Evolutionary conservation across 2,888 invertebrate genomes (phyloP).

Genomic region (Nomada lathburiana): DNA sequence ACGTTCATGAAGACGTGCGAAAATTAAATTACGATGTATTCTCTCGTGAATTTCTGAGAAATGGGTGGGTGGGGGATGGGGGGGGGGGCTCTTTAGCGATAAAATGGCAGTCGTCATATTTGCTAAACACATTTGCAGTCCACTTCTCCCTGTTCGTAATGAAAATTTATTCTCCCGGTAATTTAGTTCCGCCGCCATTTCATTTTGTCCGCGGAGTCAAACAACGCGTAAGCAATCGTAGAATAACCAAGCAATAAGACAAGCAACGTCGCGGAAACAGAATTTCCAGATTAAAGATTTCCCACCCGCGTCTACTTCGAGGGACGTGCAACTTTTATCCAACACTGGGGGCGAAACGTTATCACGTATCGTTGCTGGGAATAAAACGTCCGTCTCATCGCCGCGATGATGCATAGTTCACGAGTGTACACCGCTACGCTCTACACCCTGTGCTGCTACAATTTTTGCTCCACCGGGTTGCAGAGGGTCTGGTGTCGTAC

Average conservation of each 20-base stretch:
- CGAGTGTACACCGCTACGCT: not conserved
- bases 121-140: no score
- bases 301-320: slow-evolving; percentile 37
- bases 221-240: not conserved
- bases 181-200: not conserved
- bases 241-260: not conserved
- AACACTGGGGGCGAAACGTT: slow-evolving; percentile 57
- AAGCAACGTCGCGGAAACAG: not conserved
- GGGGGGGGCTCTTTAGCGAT: not conserved
- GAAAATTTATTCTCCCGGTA: no score
- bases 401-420: slow-evolving; percentile 66
- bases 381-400: slow-evolving; percentile 49
- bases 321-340: slow-evolving; percentile 34
- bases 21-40: slow-evolving; percentile 28
- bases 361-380: slow-evolving; percentile 58
- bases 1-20: slow-evolving; percentile 29
- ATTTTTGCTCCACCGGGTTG: slow-evolving; percentile 68
- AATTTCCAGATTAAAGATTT: slow-evolving; percentile 44
- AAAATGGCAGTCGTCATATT: no score
- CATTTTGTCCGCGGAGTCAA: no score
- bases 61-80: not conserved
- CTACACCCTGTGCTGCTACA: not conserved
- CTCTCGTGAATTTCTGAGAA: not conserved
- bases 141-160: no score
- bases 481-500: slow-evolving; percentile 93